Percentiles rank a stretch among this genome's conserved stretches.
phyloP scores from a whole-genome alignment of 2,113 vertebrate species.

The Actinemys pallida region DNA sequence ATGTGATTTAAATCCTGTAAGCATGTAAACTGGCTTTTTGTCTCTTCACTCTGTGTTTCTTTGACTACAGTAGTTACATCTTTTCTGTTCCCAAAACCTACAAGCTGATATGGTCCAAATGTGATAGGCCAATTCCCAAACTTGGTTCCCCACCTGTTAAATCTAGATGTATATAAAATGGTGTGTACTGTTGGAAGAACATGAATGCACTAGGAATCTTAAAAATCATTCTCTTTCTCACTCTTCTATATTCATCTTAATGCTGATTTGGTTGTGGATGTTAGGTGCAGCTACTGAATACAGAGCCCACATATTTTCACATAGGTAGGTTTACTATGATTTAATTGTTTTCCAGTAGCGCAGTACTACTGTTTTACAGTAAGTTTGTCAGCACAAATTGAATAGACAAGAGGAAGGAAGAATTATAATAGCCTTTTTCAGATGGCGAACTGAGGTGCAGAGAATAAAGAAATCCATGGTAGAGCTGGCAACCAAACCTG shows the following conservation, averaged over 20 bases:
- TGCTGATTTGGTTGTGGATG: neutral
- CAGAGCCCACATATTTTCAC: neutral
- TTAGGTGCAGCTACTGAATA: neutral
- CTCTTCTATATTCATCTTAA: neutral
- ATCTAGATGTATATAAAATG: neutral
- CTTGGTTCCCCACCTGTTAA: neutral
- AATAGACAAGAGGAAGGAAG: neutral
- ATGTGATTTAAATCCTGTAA: neutral
- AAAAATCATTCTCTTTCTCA: neutral
- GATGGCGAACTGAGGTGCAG: neutral
- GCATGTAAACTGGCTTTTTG: neutral
- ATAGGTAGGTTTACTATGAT: neutral
- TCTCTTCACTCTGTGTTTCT: neutral
- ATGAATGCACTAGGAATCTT: neutral
- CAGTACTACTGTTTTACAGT: neutral
- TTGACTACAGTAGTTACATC: neutral
- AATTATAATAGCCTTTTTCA: neutral
- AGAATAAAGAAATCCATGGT: neutral
- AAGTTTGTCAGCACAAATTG: neutral
- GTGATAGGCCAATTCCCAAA: neutral
- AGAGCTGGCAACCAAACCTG: neutral
- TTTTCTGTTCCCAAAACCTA: neutral
- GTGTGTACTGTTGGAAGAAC: neutral
- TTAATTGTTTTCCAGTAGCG: neutral
- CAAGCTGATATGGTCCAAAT: neutral